Base-by-base conservation (phyloP, 2,888 invertebrate species). In the Keiferia lycopersicella region DNA sequence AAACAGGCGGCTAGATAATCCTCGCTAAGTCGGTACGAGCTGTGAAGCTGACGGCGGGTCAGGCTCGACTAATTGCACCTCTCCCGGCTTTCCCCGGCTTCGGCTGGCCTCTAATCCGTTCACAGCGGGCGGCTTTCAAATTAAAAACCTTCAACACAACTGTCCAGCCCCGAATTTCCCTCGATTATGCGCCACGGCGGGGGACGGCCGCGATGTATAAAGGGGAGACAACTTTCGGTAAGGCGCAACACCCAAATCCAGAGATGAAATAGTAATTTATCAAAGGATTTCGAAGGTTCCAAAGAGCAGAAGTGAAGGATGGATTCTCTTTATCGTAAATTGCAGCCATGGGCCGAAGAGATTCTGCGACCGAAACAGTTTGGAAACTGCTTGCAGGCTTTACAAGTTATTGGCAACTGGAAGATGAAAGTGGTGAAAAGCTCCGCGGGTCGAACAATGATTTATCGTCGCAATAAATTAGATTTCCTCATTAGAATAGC, bases 261-360 rank as follows among this genome's bases (percentile, higher is more conserved):
- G 76, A 88, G 86, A 89, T 88, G 87, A 88, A 90, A 90, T 84
- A 87, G 90, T 91, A 87, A 91, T 91, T 89, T 90, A 91, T 91
- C 89, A 90, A 87, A 87, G 88, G 90, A 88, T 91, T 91, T 87
- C 81, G 83, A 80, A 73, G 79, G 80, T 81, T 79, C 79, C 84
- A 78, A 85, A 81, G 75, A 86, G 79, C 81, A 82, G 80, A 83
- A 82, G 81, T 82, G 85, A 84, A 81, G 73, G 83, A 84, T 83
- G 82, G 80, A 72, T 77, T 76, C 76, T 75, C 77, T 82, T 86
- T 87, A 87, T 86, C 87, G 80, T 72, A 75, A 79, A 80, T 78
- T 79, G 83, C 86, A 84, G 81, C 69, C 73, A 72, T 78, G 77
- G 75, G 75, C 78, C 80, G 83, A 77, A 73, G 71, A 78, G 78